Evolutionary conservation across 2,113 vertebrate genomes (phyloP).

Genomic region (Aix galericulata): DNA sequence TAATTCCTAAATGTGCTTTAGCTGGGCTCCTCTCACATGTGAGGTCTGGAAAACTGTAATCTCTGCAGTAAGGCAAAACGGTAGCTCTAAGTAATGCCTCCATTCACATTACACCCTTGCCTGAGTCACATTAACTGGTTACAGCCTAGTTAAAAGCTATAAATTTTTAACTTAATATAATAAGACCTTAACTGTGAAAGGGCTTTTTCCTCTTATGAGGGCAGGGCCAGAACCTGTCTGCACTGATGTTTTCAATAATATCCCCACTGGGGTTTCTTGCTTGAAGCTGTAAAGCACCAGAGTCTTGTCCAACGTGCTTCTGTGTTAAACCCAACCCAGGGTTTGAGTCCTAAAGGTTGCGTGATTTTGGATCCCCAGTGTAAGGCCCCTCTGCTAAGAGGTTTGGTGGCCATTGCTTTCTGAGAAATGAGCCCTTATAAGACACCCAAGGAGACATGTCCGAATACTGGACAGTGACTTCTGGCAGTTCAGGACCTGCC

Average conservation of each 20-base stretch:
- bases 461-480: neutral
- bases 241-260: neutral
- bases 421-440: neutral
- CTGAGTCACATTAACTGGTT: neutral
- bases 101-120: neutral
- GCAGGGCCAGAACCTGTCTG: neutral
- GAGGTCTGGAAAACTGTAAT: neutral
- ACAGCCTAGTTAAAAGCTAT: neutral
- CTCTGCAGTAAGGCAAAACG: neutral
- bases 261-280: neutral
- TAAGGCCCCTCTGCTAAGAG: neutral
- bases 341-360: neutral
- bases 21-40: accelerated
- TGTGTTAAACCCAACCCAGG: neutral
- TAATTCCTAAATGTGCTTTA: neutral
- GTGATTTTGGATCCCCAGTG: accelerated
- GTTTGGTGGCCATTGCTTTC: neutral
- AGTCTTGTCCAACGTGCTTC: accelerated
- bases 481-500: neutral
- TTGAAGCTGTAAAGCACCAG: neutral
- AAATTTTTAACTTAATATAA: neutral
- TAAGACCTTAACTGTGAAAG: neutral
- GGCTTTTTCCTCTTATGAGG: neutral
- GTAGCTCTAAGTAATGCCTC: neutral
- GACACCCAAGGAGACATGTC: accelerated